Conservation (phyloP, 30 jellyfish, hydroid and myxozoan genomes). For the Sanderia malayensis region DNA sequence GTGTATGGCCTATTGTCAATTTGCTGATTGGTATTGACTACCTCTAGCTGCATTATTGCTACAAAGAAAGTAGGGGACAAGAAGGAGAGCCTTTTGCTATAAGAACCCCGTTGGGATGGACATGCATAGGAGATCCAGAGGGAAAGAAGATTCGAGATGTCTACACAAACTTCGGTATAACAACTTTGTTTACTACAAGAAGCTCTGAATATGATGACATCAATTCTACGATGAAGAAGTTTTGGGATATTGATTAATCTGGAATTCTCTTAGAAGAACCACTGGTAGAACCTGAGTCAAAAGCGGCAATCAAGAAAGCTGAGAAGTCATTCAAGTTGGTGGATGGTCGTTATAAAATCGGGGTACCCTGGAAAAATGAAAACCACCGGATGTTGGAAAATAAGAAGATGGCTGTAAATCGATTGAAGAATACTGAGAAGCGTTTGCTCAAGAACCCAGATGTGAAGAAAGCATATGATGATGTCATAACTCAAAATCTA, state of each 20-base stretch:
- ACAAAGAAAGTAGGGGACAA: neutral
- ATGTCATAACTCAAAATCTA: conserved; percentile 7
- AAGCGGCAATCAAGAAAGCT: conserved; percentile 17
- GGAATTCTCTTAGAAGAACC: neutral
- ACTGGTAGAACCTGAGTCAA: neutral
- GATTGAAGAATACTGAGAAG: conserved; percentile 36
- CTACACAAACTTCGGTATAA: neutral
- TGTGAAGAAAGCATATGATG: conserved; percentile 15
- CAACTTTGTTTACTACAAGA: neutral
- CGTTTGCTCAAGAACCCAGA: conserved; percentile 38
- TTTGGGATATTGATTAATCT: neutral
- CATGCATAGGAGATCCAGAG: neutral
- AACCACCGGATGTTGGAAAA: conserved; percentile 5
- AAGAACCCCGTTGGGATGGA: neutral
- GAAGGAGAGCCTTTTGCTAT: neutral
- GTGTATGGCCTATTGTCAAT: conserved; percentile 23
- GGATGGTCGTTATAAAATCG: conserved; percentile 45
- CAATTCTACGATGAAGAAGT: conserved; percentile 7
- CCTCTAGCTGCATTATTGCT: neutral
- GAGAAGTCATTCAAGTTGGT: conserved; percentile 11
- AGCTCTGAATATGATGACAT: conserved; percentile 4
- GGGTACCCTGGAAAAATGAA: conserved; percentile 29
- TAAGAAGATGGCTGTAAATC: conserved; percentile 20
- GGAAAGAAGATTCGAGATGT: neutral
- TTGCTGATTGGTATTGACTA: conserved; percentile 4